Conservation (phyloP, 2,888 invertebrate species). For the Cecidostiba fungosa region DNA sequence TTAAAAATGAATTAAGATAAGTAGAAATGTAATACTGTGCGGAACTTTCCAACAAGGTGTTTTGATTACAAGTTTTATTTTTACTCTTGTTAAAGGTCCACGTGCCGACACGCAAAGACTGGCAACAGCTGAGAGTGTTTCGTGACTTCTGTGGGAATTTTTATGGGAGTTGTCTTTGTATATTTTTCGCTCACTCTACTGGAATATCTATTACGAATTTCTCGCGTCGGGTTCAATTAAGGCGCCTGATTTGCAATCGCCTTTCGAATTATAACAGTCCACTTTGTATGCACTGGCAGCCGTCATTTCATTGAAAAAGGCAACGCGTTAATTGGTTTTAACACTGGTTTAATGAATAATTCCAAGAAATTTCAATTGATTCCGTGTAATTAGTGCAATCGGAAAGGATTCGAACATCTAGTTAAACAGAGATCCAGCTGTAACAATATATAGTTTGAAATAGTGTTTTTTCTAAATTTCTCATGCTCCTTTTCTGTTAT, state of each 20-base stretch:
- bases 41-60: background rate
- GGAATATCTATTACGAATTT: slow-evolving; percentile 35
- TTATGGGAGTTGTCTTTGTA: background rate
- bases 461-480: too few species aligned
- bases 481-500: background rate
- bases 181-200: background rate
- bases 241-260: slow-evolving; percentile 15
- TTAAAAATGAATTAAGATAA: background rate
- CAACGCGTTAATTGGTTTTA: slow-evolving; percentile 48
- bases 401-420: background rate
- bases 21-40: background rate
- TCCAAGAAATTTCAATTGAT: slow-evolving; percentile 30
- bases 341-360: slow-evolving; percentile 52
- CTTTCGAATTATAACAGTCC: slow-evolving; percentile 39
- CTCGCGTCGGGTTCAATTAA: slow-evolving; percentile 5
- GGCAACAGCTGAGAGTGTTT: background rate
- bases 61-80: background rate
- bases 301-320: background rate
- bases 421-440: too few species aligned
- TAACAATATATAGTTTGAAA: too few species aligned
- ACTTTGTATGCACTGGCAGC: slow-evolving; percentile 22
- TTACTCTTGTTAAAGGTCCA: background rate
- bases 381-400: slow-evolving; percentile 24
- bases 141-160: slow-evolving; percentile 1
- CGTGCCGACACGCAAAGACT: background rate